Base-by-base conservation (phyloP, 2,888 invertebrate species). In the Diadromus collaris region DNA sequence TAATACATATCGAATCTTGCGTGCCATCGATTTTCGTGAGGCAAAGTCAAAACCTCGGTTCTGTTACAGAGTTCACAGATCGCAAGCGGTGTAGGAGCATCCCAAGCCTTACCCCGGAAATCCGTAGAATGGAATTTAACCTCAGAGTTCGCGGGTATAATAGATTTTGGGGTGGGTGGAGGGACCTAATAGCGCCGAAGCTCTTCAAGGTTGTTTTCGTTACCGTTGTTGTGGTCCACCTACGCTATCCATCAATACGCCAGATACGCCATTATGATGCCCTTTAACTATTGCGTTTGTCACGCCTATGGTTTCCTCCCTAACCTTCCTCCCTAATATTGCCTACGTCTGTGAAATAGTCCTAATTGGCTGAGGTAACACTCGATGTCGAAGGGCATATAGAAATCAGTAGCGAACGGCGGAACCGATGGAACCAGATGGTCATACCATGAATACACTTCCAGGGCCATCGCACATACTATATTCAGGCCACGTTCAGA, bases 91-190 rank as follows among this genome's bases (percentile, higher is more conserved):
- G 67, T 69, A 60, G 44, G 54, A 78, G 48, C 34, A 10, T 34
- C 34, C 10, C 9, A 9, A 34, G 60, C 58, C 24, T 67, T 54
- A 41, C 46, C 61, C 56, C 21, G 32, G 71, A 63, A 68, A 60
- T 76, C 60, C 24, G 63, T 48, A 64, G 51, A 79, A 79, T 76
- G 79, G 72, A 76, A 79, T 79, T 64, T 51, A 27, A 60, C 51
- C 71, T 46, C 46, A 69, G 41, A 61, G 65, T 41, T 46, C 78
- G 70, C 61, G 61, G 68, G 27, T 27, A 65, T 78, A 76, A 74
- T 78, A 54, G 74, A 71, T 82, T 78, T 78, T 67, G 70, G 21
- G 32, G 44, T 24, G 51, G 44, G 29, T 71, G 38, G 19, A 58
- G 21, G 24, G 41, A 67, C 67, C 78, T 74, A 78, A 81, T 78